Percentiles rank a stretch among this genome's conserved stretches.
phyloP scores from a whole-genome alignment of 2,888 invertebrate genomes.

The Polydrusus tereticollis region DNA sequence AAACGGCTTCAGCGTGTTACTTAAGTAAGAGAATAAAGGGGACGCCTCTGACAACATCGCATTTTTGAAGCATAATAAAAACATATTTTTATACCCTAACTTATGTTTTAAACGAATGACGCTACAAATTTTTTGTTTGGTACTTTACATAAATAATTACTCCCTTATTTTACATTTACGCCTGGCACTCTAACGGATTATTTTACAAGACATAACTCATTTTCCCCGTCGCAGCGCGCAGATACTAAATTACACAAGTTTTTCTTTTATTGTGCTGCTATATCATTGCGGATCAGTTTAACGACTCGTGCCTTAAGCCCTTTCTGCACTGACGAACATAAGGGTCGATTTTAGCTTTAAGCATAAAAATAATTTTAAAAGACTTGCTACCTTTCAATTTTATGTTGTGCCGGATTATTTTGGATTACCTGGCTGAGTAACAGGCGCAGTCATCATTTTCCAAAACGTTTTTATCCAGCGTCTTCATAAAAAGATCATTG shows the following conservation, averaged over 20 bases:
- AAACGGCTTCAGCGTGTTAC: too few species aligned
- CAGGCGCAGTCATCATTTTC: too few species aligned
- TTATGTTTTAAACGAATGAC: neutral
- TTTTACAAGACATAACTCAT: slow-evolving; percentile 38
- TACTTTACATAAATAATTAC: slow-evolving; percentile 34
- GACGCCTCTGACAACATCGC: too few species aligned
- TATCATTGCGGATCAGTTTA: slow-evolving; percentile 23
- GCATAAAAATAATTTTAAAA: too few species aligned
- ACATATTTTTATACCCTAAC: neutral
- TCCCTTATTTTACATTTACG: slow-evolving; percentile 24
- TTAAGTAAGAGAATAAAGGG: too few species aligned
- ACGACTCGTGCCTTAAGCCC: neutral
- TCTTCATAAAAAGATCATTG: too few species aligned
- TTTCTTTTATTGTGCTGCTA: slow-evolving; percentile 25
- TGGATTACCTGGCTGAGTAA: too few species aligned
- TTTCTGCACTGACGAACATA: neutral
- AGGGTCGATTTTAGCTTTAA: neutral
- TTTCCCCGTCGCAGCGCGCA: slow-evolving; percentile 28
- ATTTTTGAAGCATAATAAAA: neutral
- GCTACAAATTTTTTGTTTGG: neutral
- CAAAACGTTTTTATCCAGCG: too few species aligned
- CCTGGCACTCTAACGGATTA: slow-evolving; percentile 35
- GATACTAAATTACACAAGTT: slow-evolving; percentile 35
- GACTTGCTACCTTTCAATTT: too few species aligned
- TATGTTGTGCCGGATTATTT: too few species aligned